Evolutionary conservation across 2,888 invertebrate species (phyloP).

Genomic region (Seladonia tumulorum): DNA sequence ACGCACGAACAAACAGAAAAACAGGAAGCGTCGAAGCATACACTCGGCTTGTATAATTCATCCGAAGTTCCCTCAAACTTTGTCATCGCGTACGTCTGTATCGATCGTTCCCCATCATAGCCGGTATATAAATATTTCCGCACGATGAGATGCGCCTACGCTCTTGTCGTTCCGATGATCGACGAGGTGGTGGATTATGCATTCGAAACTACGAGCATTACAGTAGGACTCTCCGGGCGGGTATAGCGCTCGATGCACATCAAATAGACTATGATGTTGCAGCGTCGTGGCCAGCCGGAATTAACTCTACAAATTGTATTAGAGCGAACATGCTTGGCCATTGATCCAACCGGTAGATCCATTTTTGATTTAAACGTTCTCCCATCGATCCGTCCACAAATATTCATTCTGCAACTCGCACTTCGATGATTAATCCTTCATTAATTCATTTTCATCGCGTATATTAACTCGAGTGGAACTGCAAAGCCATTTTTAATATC

Average conservation of each 20-base stretch:
- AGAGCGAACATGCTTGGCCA: neutral
- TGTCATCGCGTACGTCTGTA: conserved; percentile 43
- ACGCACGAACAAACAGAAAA: conserved; percentile 17
- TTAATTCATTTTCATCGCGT: neutral
- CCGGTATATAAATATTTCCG: conserved; percentile 56
- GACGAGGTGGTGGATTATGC: conserved; percentile 39
- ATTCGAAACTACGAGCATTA: conserved; percentile 37
- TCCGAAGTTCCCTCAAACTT: conserved; percentile 39
- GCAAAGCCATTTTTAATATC: neutral
- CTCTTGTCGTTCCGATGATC: conserved; percentile 45
- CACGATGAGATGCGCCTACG: conserved; percentile 39
- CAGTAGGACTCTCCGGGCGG: neutral
- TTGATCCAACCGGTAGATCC: neutral
- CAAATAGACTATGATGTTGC: conserved; percentile 24
- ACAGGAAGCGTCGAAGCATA: conserved; percentile 29
- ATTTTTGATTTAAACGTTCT: neutral
- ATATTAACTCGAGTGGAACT: neutral
- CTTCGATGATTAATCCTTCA: neutral
- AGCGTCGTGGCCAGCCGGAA: neutral
- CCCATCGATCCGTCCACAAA: neutral
- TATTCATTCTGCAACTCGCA: neutral
- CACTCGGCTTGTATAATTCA: conserved; percentile 42
- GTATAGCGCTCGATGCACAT: conserved; percentile 5
- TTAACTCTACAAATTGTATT: conserved; percentile 11
- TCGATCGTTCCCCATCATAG: conserved; percentile 37